Base-by-base conservation (phyloP, 2,113 vertebrate species). In the Anguilla rostrata region DNA sequence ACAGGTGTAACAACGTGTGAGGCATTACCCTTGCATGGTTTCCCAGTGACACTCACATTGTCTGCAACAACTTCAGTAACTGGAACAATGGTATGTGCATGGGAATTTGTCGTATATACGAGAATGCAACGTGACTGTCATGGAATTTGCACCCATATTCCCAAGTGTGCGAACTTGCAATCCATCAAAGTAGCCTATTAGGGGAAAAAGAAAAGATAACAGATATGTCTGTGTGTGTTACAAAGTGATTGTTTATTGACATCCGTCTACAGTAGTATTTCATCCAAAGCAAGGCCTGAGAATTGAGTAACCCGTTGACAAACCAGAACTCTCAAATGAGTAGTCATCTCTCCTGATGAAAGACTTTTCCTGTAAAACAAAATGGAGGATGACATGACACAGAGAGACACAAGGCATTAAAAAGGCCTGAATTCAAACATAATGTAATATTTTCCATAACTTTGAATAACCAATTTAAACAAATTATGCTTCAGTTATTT, bases 191-290 rank as follows among this genome's bases (percentile, higher is more conserved):
- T 82, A 75, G 29, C 63, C 85, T 41, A 84, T 85, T 84, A 81
- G 71, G 16, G 11, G 39, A 11, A 1, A 9, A 16, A 83, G 15
- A 39, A 9, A 39, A 5, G 39, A 71, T 18, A 53, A 5, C 53
- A 78, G 46, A 5, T 39, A 5, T 87, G 84, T 71, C n/a, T n/a
- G 34, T 34, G 91, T 94, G 93, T 94, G 95, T 95, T 96, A 95
- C 94, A 95, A 97, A 97, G 92, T 95, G 93, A 95, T 93, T 91
- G 91, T 97, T 97, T 97, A 97, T 97, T 97, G 95, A 96, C 96
- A 97, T 96, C 97, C 95, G 94, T 96, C 91, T 94, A 93, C 95
- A 95, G 93, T 94, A 93, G 92, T 94, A 93, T 94, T 93, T 92
- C 94, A 94, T 94, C 96, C 94, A 96, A 96, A 96, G 95, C 94